A percentile compares a stretch with the other conserved stretches of the same genome.
phyloP scores from a whole-genome alignment of 2,888 invertebrate genomes.

The Macaria liturata region DNA sequence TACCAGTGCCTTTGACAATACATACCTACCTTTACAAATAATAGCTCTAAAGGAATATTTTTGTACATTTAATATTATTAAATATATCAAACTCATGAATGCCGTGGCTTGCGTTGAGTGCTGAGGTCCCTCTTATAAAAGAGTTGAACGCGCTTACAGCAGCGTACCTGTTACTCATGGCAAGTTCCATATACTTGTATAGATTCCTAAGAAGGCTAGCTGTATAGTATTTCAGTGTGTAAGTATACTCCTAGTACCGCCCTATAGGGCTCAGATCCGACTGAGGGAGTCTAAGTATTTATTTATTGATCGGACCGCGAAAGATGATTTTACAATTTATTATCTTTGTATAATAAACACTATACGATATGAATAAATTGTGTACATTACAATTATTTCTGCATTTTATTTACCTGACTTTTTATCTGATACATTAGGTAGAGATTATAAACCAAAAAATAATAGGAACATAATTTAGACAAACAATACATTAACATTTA shows the following conservation, averaged over 20 bases:
- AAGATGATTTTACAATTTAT: constrained; percentile 81
- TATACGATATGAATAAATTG: constrained; percentile 82
- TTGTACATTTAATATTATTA: constrained; percentile 73
- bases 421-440: neutral
- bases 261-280: constrained; percentile 70
- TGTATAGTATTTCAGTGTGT: constrained; percentile 62
- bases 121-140: constrained; percentile 28
- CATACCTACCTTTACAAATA: constrained; percentile 78
- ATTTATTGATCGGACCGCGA: constrained; percentile 79
- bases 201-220: constrained; percentile 62
- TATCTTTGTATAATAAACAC: constrained; percentile 81
- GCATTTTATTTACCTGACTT: constrained; percentile 60
- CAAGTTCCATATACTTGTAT: constrained; percentile 40
- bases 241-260: constrained; percentile 59
- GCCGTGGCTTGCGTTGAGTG: constrained; percentile 46
- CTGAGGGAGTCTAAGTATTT: constrained; percentile 76
- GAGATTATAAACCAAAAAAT: too few species aligned
- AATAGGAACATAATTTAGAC: too few species aligned
- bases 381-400: constrained; percentile 74
- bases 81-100: constrained; percentile 52
- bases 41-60: constrained; percentile 75
- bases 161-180: constrained; percentile 9
- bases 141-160: constrained; percentile 15
- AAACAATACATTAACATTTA: too few species aligned
- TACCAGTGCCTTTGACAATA: constrained; percentile 82